Evolutionary conservation across 2,113 vertebrate genomes (phyloP).

Genomic region (Fulica atra): DNA sequence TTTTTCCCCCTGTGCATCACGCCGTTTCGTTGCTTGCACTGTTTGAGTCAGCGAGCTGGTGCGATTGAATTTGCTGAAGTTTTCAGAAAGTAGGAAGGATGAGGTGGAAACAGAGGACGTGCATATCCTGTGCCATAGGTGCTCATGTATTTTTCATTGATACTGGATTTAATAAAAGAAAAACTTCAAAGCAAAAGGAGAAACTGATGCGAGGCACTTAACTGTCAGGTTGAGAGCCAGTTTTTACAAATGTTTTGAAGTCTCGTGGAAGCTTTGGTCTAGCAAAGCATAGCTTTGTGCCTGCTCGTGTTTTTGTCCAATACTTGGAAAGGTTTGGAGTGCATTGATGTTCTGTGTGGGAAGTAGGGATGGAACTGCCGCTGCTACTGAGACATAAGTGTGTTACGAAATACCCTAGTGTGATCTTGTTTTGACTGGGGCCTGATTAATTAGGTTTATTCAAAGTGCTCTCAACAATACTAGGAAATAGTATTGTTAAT

Average conservation of each 20-base stretch:
- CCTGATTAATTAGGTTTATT: not conserved
- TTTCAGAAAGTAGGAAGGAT: not conserved
- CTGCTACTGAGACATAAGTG: not conserved
- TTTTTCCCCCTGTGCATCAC: not conserved
- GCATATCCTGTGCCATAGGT: rapidly evolving
- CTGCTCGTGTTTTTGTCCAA: not conserved
- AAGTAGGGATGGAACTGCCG: not conserved
- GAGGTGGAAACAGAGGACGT: not conserved
- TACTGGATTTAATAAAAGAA: not conserved
- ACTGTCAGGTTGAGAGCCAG: not conserved
- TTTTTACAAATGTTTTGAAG: not conserved
- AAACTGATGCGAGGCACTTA: not conserved
- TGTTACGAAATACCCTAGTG: not conserved
- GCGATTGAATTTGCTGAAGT: not conserved
- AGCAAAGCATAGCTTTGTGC: not conserved
- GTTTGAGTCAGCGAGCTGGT: not conserved
- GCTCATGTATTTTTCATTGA: not conserved
- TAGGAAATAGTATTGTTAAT: not conserved
- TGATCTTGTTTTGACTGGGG: not conserved
- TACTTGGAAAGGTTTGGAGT: not conserved
- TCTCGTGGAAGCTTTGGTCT: not conserved
- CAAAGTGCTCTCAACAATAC: not conserved
- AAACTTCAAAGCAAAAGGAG: not conserved
- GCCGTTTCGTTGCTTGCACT: not conserved
- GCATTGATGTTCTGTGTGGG: not conserved